Evolutionary conservation across 2,888 invertebrate genomes (phyloP).

Genomic region (Pandemis heparana): DNA sequence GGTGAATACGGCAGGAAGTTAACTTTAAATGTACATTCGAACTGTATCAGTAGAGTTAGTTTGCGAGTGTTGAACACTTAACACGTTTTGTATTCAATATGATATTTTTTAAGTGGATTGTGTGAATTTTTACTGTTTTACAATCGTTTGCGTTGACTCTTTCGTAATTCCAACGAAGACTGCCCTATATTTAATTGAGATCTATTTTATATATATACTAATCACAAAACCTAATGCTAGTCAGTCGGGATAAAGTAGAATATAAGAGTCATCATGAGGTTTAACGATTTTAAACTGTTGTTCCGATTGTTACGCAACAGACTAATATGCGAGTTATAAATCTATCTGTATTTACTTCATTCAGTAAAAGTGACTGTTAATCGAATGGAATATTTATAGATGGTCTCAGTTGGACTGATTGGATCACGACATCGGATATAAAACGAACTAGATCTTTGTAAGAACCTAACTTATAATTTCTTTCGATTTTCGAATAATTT

Average conservation of each 20-base stretch:
- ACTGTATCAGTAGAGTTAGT: conserved; percentile 67
- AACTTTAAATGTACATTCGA: conserved; percentile 69
- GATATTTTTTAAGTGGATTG: conserved; percentile 67
- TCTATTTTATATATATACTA: conserved; percentile 83
- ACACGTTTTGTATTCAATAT: conserved; percentile 65
- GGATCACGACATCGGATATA: conserved; percentile 17
- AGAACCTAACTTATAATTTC: conserved; percentile 14
- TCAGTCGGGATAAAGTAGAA: conserved; percentile 69
- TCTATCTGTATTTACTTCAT: conserved; percentile 30
- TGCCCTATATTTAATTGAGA: conserved; percentile 85
- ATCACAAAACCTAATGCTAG: conserved; percentile 80
- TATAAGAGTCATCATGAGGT: conserved; percentile 57
- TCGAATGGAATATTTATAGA: conserved; percentile 26
- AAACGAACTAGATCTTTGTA: conserved; percentile 31
- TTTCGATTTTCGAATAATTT: conserved; percentile 19
- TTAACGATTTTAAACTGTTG: conserved; percentile 41
- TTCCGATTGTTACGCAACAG: conserved; percentile 37
- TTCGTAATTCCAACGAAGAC: conserved; percentile 84
- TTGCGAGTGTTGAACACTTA: conserved; percentile 69
- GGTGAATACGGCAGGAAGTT: conserved; percentile 84
- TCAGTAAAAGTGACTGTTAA: conserved; percentile 42
- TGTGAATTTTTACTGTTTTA: conserved; percentile 73
- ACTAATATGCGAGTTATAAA: conserved; percentile 18
- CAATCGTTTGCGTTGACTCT: conserved; percentile 77
- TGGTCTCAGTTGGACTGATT: conserved; percentile 24